These are phyloP conservation scores for Octopus bimaculoides DNA, from an alignment of 1,140 invertebrate species.

Conservation along the genomic window DNA sequence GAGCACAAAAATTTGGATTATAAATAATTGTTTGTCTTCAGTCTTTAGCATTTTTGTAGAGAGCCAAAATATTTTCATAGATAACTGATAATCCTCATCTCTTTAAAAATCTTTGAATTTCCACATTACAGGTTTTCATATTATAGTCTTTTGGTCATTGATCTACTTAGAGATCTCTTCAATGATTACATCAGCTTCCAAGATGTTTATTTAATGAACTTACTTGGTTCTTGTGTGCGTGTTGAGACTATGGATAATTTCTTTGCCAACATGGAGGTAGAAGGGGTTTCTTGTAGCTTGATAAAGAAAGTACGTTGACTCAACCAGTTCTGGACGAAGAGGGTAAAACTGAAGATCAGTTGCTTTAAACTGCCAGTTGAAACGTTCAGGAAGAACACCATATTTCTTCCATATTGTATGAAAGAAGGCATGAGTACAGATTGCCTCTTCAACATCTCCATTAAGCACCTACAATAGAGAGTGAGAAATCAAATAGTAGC, in stretches of 20 bases:
- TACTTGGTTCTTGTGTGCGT: slow-evolving; percentile 62
- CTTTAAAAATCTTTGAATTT: too few relatives aligned
- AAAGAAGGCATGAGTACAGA: slow-evolving; percentile 70
- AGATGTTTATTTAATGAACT: slow-evolving; percentile 20
- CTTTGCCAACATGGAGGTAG: slow-evolving; percentile 69
- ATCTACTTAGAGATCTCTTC: too few relatives aligned
- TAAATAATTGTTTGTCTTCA: too few relatives aligned
- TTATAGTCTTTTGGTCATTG: too few relatives aligned
- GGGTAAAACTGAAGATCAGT: slow-evolving; percentile 71
- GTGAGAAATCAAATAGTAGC: too few relatives aligned
- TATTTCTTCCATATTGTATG: slow-evolving; percentile 69
- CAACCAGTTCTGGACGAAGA: slow-evolving; percentile 68
- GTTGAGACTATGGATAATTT: slow-evolving; percentile 67
- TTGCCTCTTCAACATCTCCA: slow-evolving; percentile 73
- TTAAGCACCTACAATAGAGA: slow-evolving; percentile 60
- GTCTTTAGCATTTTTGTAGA: too few relatives aligned
- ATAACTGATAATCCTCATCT: too few relatives aligned
- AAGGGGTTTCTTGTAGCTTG: slow-evolving; percentile 72
- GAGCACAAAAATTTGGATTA: too few relatives aligned
- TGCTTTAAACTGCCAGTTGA: slow-evolving; percentile 67
- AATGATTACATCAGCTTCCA: too few relatives aligned
- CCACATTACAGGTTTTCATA: too few relatives aligned
- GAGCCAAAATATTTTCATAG: too few relatives aligned
- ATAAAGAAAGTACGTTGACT: slow-evolving; percentile 72
- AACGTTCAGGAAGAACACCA: slow-evolving; percentile 68